phyloP scores from a whole-genome alignment of 2,797 vertebrate genomes.

The Geotrypetes seraphini region DNA sequence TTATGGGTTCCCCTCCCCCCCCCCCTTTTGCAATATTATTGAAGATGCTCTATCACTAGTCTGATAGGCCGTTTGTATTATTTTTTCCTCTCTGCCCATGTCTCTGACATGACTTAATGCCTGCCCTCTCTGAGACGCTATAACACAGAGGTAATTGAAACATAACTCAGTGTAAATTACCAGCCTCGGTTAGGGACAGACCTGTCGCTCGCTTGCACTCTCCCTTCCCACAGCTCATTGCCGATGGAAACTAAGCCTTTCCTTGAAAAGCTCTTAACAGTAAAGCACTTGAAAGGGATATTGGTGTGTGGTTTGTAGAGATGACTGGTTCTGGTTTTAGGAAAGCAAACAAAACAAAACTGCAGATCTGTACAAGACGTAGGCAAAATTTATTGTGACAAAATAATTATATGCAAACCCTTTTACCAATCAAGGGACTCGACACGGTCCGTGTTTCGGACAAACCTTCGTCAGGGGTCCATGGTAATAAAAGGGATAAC shows the following conservation, averaged over 20 bases:
- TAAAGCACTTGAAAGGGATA: constrained; percentile 32
- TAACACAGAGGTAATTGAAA: constrained; percentile 67
- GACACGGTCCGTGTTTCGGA: too few relatives aligned
- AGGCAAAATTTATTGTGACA: too few relatives aligned
- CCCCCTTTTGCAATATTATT: constrained; percentile 58
- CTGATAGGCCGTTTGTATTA: constrained; percentile 55
- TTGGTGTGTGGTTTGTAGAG: not conserved
- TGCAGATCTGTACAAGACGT: too few relatives aligned
- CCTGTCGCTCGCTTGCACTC: constrained; percentile 28
- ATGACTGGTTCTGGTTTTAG: too few relatives aligned
- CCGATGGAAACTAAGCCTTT: constrained; percentile 54
- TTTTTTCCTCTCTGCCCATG: constrained; percentile 40
- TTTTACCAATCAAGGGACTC: too few relatives aligned
- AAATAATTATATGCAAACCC: too few relatives aligned
- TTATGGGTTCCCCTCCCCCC: constrained; percentile 42
- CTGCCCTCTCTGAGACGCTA: constrained; percentile 57
- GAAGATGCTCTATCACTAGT: constrained; percentile 61
- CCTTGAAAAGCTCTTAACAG: constrained; percentile 46
- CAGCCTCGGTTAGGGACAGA: constrained; percentile 50
- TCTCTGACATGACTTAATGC: constrained; percentile 62
- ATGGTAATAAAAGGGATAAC: too few relatives aligned
- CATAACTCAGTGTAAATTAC: constrained; percentile 70
- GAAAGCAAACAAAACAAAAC: too few relatives aligned
- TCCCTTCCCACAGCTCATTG: constrained; percentile 49
- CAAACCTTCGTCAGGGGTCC: too few relatives aligned